Conservation (phyloP, 1,140 invertebrate species). For the Idris sp. region DNA sequence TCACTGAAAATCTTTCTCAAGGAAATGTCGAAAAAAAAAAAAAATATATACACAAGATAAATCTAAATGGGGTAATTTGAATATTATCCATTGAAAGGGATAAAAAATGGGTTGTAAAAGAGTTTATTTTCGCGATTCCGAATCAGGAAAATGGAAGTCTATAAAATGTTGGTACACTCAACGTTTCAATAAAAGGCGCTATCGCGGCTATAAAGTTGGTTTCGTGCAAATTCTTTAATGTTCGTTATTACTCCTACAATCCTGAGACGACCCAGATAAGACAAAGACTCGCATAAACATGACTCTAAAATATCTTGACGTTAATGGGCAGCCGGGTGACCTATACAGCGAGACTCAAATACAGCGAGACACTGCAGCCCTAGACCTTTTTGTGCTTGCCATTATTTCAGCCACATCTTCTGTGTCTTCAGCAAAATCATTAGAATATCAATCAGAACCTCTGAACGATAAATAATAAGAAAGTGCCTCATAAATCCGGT, state of each 20-base stretch:
- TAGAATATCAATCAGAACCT: slow-evolving; percentile 30
- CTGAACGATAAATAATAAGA: slow-evolving; percentile 26
- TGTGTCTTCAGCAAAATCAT: slow-evolving; percentile 36
- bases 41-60: too few relatives aligned
- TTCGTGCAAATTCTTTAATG: slow-evolving; percentile 56
- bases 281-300: slow-evolving; percentile 51
- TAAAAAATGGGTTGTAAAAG: slow-evolving; percentile 7
- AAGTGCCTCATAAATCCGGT: slow-evolving; percentile 18
- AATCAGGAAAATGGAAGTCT: slow-evolving; percentile 27
- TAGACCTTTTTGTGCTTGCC: slow-evolving; percentile 28
- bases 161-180: slow-evolving; percentile 18
- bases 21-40: too few relatives aligned
- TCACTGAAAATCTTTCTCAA: too few relatives aligned
- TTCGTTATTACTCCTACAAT: slow-evolving; percentile 50
- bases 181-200: slow-evolving; percentile 52
- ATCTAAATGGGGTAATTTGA: not conserved
- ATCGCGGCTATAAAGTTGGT: slow-evolving; percentile 43
- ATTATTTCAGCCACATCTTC: too few relatives aligned
- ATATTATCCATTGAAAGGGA: not conserved
- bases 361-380: slow-evolving; percentile 23
- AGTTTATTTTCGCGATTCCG: slow-evolving; percentile 9
- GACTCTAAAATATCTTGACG: slow-evolving; percentile 50
- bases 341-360: slow-evolving; percentile 31
- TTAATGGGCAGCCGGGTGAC: slow-evolving; percentile 36
- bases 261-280: slow-evolving; percentile 50